Percentiles rank a stretch among this genome's conserved stretches.
Conservation (phyloP, 1,140 invertebrate genomes). For the Zaprionus lachaisei region DNA sequence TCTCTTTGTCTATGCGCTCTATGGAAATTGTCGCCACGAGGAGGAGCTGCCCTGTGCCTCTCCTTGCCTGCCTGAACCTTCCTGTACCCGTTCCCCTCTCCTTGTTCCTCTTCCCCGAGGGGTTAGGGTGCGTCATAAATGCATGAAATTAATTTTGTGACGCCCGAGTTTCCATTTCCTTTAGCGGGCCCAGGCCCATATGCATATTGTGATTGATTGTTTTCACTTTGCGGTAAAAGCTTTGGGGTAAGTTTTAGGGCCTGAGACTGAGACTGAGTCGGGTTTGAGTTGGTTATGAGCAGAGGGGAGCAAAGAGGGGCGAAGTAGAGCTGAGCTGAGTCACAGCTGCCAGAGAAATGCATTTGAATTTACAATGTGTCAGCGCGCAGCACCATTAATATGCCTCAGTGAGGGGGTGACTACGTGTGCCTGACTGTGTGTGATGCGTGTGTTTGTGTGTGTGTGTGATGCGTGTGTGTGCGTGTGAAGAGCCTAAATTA, state of each 20-base stretch:
- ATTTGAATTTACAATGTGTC: constrained; percentile 82
- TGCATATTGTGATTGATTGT: constrained; percentile 74
- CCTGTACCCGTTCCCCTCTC: background rate
- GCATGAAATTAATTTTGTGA: constrained; percentile 73
- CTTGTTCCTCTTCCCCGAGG: background rate
- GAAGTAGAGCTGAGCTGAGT: constrained; percentile 17
- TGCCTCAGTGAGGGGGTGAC: constrained; percentile 27
- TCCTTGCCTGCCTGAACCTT: too few species aligned
- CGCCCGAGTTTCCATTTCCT: constrained; percentile 28
- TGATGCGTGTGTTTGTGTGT: background rate
- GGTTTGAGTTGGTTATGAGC: background rate
- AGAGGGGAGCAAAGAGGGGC: background rate
- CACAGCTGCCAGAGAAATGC: constrained; percentile 70
- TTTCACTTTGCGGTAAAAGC: constrained; percentile 79
- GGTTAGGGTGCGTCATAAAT: constrained; percentile 61
- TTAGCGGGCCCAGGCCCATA: constrained; percentile 11
- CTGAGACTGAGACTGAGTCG: constrained; percentile 26
- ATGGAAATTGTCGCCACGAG: constrained; percentile 66
- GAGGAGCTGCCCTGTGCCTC: too few species aligned
- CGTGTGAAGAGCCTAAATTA: constrained; percentile 37
- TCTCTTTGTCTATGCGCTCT: too few species aligned
- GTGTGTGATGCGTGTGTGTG: constrained; percentile 5
- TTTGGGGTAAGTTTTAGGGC: constrained; percentile 43
- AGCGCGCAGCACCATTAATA: constrained; percentile 71
- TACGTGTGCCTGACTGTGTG: background rate